Evolutionary conservation across 2,797 vertebrate species (phyloP).

Genomic region (Syndactyla subalaris): DNA sequence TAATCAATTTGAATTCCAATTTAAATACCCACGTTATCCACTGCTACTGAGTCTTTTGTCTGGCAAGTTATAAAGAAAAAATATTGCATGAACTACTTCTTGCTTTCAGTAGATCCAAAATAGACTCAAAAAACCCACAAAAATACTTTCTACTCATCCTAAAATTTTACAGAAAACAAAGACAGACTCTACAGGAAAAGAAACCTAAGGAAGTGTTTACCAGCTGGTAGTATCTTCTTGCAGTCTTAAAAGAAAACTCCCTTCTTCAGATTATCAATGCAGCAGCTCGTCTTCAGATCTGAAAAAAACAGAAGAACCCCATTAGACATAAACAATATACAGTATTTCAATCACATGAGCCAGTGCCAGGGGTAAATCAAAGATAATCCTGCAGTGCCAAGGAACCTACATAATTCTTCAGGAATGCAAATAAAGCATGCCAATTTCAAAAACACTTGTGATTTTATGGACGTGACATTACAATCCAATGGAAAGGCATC

Average conservation of each 20-base stretch:
- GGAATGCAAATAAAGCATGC: neutral
- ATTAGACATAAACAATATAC: neutral
- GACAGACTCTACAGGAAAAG: neutral
- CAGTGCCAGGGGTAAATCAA: neutral
- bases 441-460: neutral
- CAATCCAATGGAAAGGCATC: neutral
- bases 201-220: conserved; percentile 47
- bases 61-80: neutral
- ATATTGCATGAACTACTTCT: neutral
- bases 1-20: neutral
- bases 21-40: neutral
- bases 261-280: neutral
- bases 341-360: neutral
- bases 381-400: neutral
- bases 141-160: neutral
- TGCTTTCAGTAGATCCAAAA: neutral
- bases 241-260: conserved; percentile 31
- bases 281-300: conserved; percentile 53
- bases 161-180: neutral
- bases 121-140: neutral
- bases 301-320: conserved; percentile 11
- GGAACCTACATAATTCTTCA: neutral
- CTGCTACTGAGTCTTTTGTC: neutral
- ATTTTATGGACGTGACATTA: neutral
- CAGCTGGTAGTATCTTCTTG: conserved; percentile 44